Base-by-base conservation (phyloP, 2,888 invertebrate genomes). In the Eristalis tenax region DNA sequence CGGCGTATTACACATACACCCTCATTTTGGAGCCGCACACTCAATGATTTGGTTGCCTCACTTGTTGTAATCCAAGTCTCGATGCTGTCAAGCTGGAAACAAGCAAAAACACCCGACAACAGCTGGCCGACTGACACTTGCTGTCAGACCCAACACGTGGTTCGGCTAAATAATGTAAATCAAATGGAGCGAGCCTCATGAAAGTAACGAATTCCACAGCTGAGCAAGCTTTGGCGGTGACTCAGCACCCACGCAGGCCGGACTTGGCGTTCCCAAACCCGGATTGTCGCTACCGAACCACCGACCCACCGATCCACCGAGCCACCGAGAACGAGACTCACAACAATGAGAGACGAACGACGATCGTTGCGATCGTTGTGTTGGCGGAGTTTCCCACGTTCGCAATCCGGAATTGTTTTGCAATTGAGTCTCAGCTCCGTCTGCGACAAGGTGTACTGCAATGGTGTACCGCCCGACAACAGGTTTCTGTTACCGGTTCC, bases 211-310 rank as follows among this genome's bases (percentile, higher is more conserved):
- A 78, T 87, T 87, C 83, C 83, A 71, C 83, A 86, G 82, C 85
- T 78, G 86, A 79, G 63, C 73, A 59, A 78, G 65, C 59, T 66
- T 83, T 40, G 11, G 10, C 71, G 83, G 87, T 87, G 87, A 87
- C 71, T 87, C 87, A 87, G 87, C 87, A 80, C 87, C 87, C 83
- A 87, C 87, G 83, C 87, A 76, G 83, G 83, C 61, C 83, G 79
- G 75, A 82, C 59, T 65, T 79, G 70, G 23, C 64, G 23, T 59
- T 80, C 76, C 64, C 32, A 77, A 71, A 87, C 80, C 87, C 87
- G 83, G 87, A 87, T 87, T 80, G 86, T 32, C 32, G 32, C 32
- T 32, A 32, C 75, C 78, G 86, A 84, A 13, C 38, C 38, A 13
- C 13, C 32, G 32, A 32, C 32, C 4, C 32, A 32, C 32, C 32